A percentile compares a stretch with the other conserved stretches of the same genome.
Evolutionary conservation across 2,113 vertebrate species (phyloP).

Genomic region (Cynopterus brachyotis): DNA sequence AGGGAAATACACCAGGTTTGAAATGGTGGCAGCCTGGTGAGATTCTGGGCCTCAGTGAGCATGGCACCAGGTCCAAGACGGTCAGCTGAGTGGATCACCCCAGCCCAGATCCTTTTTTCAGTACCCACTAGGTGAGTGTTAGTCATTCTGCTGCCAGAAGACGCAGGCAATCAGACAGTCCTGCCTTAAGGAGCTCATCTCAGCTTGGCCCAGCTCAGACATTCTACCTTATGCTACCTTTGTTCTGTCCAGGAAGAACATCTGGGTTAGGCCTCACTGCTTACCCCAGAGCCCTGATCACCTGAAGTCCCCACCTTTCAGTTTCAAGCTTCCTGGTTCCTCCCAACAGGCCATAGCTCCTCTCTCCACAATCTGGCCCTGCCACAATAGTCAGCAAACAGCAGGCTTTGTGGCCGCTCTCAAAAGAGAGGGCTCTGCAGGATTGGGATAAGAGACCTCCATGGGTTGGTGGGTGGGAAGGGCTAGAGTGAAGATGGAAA

Average conservation of each 20-base stretch:
- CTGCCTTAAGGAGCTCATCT: background rate
- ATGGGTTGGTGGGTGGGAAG: background rate
- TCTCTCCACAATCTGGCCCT: background rate
- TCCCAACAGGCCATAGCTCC: background rate
- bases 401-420: background rate
- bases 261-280: background rate
- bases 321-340: background rate
- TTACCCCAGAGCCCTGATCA: background rate
- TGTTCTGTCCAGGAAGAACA: background rate
- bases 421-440: background rate
- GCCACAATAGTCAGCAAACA: background rate
- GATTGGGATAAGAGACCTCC: background rate
- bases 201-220: background rate
- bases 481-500: background rate
- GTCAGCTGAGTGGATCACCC: background rate
- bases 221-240: background rate
- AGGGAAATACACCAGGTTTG: background rate
- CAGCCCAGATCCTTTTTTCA: background rate
- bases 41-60: background rate
- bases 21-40: background rate
- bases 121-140: background rate
- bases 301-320: background rate
- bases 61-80: background rate
- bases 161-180: background rate
- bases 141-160: background rate